Evolutionary conservation across 2,113 vertebrate genomes (phyloP).

Genomic region (Rhinolophus sinicus): DNA sequence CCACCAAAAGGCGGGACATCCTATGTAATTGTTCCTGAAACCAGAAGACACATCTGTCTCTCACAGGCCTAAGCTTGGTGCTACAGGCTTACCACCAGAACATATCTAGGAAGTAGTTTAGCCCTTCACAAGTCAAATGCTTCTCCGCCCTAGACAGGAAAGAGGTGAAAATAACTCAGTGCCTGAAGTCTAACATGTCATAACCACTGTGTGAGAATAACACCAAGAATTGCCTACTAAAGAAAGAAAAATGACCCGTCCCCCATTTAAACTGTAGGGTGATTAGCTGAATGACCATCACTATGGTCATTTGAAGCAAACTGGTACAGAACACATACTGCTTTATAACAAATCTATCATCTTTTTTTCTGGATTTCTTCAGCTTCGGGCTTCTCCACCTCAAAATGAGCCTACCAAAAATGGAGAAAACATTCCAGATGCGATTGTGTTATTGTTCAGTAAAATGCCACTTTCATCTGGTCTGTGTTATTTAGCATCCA

Average conservation of each 20-base stretch:
- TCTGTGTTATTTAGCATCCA: slow-evolving; percentile 51
- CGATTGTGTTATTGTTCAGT: neutral
- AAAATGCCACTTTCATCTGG: slow-evolving; percentile 56
- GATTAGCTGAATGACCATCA: neutral
- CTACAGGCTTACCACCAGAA: neutral
- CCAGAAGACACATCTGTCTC: neutral
- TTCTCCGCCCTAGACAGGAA: neutral
- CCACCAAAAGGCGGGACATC: neutral
- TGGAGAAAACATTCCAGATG: slow-evolving; percentile 41
- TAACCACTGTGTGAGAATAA: neutral
- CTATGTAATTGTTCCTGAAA: neutral
- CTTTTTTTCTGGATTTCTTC: slow-evolving; percentile 13
- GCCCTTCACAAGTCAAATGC: neutral
- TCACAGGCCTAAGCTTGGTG: neutral
- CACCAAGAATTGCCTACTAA: neutral
- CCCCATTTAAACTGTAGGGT: neutral
- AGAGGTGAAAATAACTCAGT: neutral
- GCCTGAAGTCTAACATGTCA: neutral
- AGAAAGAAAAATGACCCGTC: neutral
- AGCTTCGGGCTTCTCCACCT: neutral
- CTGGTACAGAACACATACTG: neutral
- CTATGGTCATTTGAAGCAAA: neutral
- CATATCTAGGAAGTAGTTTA: neutral
- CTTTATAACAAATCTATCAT: neutral
- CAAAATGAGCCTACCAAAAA: neutral